phyloP scores from a whole-genome alignment of 2,113 vertebrate species.

The Catharus fuscescens region DNA sequence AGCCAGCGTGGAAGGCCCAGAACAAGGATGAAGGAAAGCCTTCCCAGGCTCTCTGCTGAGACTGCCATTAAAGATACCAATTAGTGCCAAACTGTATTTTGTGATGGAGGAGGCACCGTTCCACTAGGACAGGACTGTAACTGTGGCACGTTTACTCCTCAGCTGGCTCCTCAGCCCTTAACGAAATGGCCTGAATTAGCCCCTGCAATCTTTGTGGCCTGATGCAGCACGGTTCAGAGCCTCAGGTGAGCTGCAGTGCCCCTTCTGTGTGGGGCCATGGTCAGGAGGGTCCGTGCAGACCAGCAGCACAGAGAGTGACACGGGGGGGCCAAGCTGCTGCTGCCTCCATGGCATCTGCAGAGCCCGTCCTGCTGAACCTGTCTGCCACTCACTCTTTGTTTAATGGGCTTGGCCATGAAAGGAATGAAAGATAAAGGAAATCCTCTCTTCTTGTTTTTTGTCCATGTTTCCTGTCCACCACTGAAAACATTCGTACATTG shows the following conservation, averaged over 20 bases:
- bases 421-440: neutral
- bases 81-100: conserved; percentile 55
- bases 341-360: neutral
- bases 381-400: neutral
- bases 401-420: neutral
- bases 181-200: neutral
- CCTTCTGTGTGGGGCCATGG: neutral
- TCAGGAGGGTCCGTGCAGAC: neutral
- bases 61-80: conserved; percentile 40
- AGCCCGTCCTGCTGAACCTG: neutral
- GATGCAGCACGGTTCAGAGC: rapidly evolving
- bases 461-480: neutral
- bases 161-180: neutral
- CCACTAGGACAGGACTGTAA: neutral
- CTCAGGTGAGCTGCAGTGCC: neutral
- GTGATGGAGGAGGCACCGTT: conserved; percentile 42
- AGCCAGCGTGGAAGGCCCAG: neutral
- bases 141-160: neutral
- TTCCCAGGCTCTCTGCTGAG: conserved; percentile 15
- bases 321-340: neutral
- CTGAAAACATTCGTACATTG: neutral
- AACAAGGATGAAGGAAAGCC: conserved; percentile 33
- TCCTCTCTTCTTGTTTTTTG: neutral
- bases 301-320: rapidly evolving
- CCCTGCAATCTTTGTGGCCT: neutral